phyloP scores from a whole-genome alignment of 2,113 vertebrate genomes.

The Myotis lucifugus region DNA sequence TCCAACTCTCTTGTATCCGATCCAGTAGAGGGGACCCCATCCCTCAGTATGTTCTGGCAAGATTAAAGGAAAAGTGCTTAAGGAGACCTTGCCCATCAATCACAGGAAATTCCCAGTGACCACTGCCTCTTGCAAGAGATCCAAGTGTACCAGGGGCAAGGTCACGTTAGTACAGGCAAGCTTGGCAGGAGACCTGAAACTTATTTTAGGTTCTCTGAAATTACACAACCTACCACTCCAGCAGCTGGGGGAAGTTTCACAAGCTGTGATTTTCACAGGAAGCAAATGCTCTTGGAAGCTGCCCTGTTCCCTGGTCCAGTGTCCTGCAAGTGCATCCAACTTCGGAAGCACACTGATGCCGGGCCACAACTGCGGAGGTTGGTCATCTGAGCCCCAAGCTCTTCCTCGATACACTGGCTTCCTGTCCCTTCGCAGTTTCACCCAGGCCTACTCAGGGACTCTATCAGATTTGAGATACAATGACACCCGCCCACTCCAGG shows the following conservation, averaged over 20 bases:
- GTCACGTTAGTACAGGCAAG: conserved; percentile 62
- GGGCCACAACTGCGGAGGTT: background rate
- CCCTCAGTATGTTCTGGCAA: background rate
- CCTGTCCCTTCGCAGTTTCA: background rate
- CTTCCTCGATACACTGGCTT: background rate
- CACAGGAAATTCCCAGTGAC: background rate
- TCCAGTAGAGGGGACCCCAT: background rate
- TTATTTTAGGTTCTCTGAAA: conserved; percentile 76
- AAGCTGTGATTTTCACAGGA: conserved; percentile 69
- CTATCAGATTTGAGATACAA: background rate
- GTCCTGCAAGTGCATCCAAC: background rate
- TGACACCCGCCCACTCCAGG: background rate
- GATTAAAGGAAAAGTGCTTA: background rate
- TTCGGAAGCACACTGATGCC: background rate
- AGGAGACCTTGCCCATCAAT: background rate
- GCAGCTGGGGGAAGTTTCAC: conserved; percentile 65
- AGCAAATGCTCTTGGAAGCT: conserved; percentile 57
- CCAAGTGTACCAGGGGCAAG: conserved; percentile 74
- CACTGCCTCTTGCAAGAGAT: conserved; percentile 29
- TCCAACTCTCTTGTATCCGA: background rate
- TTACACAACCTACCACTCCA: conserved; percentile 69
- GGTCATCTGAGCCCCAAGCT: background rate
- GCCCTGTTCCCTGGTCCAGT: conserved; percentile 30
- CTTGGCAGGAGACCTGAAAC: conserved; percentile 61
- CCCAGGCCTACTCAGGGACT: background rate